Evolutionary conservation across 1,140 invertebrate species (phyloP).

Genomic region (Drosophila rufa): DNA sequence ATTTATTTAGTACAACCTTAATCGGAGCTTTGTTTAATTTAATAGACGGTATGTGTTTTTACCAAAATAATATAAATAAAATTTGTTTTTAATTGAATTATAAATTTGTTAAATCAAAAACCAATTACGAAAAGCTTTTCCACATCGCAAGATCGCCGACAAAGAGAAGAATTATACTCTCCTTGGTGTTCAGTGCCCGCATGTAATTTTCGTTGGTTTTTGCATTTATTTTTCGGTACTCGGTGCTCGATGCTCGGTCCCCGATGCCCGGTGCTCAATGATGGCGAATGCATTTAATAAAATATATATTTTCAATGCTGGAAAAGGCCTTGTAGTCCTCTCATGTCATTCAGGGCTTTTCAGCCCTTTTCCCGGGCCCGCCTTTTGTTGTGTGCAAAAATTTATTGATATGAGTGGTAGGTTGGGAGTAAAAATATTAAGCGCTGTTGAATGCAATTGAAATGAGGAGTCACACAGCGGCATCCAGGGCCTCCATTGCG

Average conservation of each 20-base stretch:
- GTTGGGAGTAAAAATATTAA: constrained; percentile 73
- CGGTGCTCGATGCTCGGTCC: background rate
- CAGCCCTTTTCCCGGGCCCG: constrained; percentile 33
- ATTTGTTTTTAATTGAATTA: constrained; percentile 11
- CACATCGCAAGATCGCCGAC: constrained; percentile 1
- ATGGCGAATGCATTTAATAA: constrained; percentile 58
- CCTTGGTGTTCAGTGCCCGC: constrained; percentile 7
- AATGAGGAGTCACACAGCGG: constrained; percentile 53
- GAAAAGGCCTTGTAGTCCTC: constrained; percentile 23
- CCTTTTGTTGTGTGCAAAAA: constrained; percentile 76
- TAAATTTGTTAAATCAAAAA: constrained; percentile 47
- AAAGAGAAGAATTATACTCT: constrained; percentile 31
- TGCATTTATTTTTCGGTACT: constrained; percentile 32
- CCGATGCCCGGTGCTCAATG: background rate
- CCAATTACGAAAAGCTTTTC: constrained; percentile 30
- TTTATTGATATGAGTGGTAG: constrained; percentile 59
- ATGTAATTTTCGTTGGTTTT: constrained; percentile 41
- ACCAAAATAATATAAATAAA: background rate
- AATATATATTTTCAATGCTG: constrained; percentile 53
- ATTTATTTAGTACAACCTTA: background rate
- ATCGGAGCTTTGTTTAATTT: background rate
- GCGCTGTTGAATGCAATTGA: constrained; percentile 71
- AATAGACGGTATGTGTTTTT: no score
- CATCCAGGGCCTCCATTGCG: constrained; percentile 2
- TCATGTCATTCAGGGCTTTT: constrained; percentile 47